Conservation (phyloP, 2,797 vertebrate species). For the Myotis vivesi region DNA sequence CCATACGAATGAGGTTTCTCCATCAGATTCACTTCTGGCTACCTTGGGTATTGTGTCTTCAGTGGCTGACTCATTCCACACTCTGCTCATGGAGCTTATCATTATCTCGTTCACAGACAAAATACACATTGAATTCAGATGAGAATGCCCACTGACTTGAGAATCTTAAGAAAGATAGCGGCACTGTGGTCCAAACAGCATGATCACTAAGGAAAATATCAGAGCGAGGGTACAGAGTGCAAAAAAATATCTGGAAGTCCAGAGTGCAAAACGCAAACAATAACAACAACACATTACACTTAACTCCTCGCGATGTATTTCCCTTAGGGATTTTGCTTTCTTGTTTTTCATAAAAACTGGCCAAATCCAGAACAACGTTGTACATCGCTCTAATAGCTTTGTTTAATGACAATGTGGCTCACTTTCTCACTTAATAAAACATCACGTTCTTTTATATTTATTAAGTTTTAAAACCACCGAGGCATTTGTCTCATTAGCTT, state of each 20-base stretch:
- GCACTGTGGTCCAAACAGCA: background rate
- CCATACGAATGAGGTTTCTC: background rate
- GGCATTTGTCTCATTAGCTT: conserved; percentile 42
- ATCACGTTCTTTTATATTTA: background rate
- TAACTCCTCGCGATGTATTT: background rate
- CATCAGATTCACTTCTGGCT: background rate
- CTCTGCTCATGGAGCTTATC: conserved; percentile 42
- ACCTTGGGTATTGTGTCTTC: background rate
- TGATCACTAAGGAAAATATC: background rate
- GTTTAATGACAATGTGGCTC: conserved; percentile 34
- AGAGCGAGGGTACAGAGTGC: background rate
- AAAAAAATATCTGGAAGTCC: background rate
- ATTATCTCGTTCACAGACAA: conserved; percentile 65
- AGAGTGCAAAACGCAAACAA: background rate
- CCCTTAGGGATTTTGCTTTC: background rate
- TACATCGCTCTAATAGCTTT: background rate
- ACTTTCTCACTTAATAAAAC: background rate
- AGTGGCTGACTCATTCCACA: conserved; percentile 50
- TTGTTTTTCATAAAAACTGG: background rate
- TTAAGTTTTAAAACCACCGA: conserved; percentile 53
- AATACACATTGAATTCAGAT: conserved; percentile 49
- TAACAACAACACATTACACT: background rate
- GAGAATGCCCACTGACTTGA: background rate
- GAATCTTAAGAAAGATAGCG: background rate
- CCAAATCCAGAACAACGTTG: background rate